Evolutionary conservation across 2,888 invertebrate genomes (phyloP).

Genomic region (Dryadula phaetusa): DNA sequence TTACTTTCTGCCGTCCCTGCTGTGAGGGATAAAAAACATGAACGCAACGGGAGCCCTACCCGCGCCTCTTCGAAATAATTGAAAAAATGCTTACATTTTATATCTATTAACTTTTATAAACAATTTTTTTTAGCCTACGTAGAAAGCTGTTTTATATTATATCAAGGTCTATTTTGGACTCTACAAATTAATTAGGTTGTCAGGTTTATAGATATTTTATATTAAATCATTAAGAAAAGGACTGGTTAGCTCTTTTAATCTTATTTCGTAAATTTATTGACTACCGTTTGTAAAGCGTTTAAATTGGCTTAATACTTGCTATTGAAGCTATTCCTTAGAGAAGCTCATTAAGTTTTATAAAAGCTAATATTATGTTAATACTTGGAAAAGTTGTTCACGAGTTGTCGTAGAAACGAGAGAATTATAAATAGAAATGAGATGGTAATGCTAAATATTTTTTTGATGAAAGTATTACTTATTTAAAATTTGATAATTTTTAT

Average conservation of each 20-base stretch:
- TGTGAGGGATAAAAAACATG: no score
- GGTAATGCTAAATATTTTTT: not conserved
- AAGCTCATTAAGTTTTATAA: constrained; percentile 10
- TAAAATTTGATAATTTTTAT: no score
- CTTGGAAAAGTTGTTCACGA: constrained; percentile 9
- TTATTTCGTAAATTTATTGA: constrained; percentile 13
- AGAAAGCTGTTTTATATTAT: no score
- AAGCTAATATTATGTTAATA: constrained; percentile 28
- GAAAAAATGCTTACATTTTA: no score
- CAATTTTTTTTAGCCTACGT: no score
- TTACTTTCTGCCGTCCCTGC: no score
- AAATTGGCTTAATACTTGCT: constrained; percentile 20
- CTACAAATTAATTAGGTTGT: no score
- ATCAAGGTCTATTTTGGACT: no score
- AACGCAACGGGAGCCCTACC: no score
- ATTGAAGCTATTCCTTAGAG: constrained; percentile 7
- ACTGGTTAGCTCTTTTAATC: constrained; percentile 5
- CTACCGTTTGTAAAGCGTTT: constrained; percentile 9
- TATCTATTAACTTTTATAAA: no score
- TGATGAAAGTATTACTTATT: not conserved
- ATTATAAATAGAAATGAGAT: not conserved
- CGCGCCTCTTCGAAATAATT: no score
- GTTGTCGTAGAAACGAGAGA: constrained; percentile 12
- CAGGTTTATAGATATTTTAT: no score
- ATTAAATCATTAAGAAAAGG: not conserved